Evolutionary conservation across 2,888 invertebrate genomes (phyloP).

Genomic region (Nephrotoma guestfalica): DNA sequence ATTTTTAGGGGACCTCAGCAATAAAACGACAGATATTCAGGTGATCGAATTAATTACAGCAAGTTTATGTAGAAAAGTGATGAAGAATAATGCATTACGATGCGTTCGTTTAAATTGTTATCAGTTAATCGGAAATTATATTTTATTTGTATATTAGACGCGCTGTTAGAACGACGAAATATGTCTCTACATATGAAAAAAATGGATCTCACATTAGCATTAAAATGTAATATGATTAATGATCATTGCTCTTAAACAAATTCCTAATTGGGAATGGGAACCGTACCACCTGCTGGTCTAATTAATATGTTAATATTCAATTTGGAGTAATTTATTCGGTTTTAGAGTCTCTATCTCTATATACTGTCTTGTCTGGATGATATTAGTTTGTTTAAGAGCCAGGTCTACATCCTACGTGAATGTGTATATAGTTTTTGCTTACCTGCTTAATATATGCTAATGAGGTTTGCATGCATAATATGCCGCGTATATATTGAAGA

Average conservation of each 20-base stretch:
- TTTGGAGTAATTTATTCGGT: not conserved
- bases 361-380: not conserved
- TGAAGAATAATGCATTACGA: not conserved
- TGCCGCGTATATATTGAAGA: not conserved
- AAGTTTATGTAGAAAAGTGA: not conserved
- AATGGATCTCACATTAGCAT: not conserved
- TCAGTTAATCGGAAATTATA: not conserved
- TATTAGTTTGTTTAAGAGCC: not conserved
- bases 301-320: not conserved
- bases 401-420: not conserved
- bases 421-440: not conserved
- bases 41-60: not conserved
- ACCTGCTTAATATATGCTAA: not conserved
- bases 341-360: not conserved
- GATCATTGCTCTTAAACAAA: not conserved
- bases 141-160: not conserved
- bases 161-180: not conserved
- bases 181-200: not conserved
- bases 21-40: not conserved
- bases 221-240: not conserved
- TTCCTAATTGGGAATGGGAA: not conserved
- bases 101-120: not conserved
- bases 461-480: not conserved
- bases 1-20: not conserved
- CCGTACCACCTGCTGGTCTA: not conserved